phyloP scores from a whole-genome alignment of 1,140 invertebrate species.

The Bemisia tabaci region DNA sequence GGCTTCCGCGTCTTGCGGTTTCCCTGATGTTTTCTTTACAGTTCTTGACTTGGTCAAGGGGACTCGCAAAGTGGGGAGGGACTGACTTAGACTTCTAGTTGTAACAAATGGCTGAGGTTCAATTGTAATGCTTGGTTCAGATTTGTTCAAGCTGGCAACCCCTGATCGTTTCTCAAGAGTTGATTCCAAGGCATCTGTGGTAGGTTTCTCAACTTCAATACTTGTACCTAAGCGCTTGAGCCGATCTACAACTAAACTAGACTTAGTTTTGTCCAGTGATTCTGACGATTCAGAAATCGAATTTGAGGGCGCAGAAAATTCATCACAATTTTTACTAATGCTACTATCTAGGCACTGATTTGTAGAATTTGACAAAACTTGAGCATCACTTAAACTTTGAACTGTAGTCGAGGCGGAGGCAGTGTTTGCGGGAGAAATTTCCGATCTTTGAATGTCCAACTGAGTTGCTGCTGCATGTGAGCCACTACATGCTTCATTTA shows the following conservation, averaged over 20 bases:
- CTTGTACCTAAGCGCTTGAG: conserved; percentile 21
- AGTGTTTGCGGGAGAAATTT: not conserved
- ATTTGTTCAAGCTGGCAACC: not conserved
- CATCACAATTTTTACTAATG: not conserved
- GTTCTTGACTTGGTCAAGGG: not conserved
- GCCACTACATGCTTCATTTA: not conserved
- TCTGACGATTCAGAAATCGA: not conserved
- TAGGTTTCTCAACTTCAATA: conserved; percentile 18
- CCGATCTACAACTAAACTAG: conserved; percentile 16
- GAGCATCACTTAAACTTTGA: not conserved
- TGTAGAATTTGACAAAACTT: not conserved
- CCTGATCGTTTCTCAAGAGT: not conserved
- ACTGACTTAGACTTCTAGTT: not conserved
- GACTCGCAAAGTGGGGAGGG: not conserved
- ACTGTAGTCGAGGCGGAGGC: not conserved
- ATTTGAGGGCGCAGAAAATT: not conserved
- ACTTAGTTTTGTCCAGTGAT: not conserved
- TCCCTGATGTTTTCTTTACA: not conserved
- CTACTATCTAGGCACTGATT: not conserved
- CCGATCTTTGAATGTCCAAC: not conserved
- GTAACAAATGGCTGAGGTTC: not conserved
- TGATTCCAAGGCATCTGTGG: conserved; percentile 3
- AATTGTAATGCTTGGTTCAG: not conserved
- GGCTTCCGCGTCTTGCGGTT: not conserved
- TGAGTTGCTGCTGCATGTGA: not conserved